phyloP scores from a whole-genome alignment of 92 coral and sea anemone species.

The Bergia puertoricense region DNA sequence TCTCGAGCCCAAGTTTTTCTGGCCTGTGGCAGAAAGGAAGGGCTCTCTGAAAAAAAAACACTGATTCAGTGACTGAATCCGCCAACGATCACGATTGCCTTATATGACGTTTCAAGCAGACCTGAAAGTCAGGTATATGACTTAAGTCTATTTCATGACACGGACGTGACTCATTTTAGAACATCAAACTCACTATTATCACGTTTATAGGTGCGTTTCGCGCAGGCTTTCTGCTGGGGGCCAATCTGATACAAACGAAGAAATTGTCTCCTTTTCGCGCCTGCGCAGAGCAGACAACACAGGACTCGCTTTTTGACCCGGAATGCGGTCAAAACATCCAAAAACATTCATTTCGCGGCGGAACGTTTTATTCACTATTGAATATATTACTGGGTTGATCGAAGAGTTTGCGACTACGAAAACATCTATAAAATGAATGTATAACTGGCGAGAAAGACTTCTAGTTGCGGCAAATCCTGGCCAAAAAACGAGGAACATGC shows the following conservation, averaged over 20 bases:
- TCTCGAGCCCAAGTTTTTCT: not conserved
- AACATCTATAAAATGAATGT: not conserved
- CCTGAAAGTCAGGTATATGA: not conserved
- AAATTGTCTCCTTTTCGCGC: not conserved
- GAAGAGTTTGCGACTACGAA: conserved; percentile 43
- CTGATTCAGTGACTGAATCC: no score
- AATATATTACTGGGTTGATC: conserved; percentile 52
- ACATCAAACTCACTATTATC: not conserved
- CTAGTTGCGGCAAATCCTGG: conserved; percentile 13
- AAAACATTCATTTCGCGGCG: conserved; percentile 28
- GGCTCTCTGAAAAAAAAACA: not conserved
- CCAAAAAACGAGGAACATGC: conserved; percentile 24
- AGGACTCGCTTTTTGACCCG: not conserved
- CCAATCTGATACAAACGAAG: not conserved
- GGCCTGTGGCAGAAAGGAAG: not conserved
- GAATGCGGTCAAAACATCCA: not conserved
- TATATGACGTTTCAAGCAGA: not conserved
- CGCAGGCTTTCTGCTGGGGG: conserved; percentile 12
- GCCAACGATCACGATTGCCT: no score
- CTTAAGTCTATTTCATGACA: not conserved
- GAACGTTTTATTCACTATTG: conserved; percentile 43
- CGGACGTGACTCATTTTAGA: not conserved
- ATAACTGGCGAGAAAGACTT: not conserved
- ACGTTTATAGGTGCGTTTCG: conserved; percentile 3
- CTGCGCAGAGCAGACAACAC: not conserved